Evolutionary conservation across 2,797 vertebrate genomes (phyloP), one percentile per base, ranked within the genome.

Genomic region (Tinamus major): DNA sequence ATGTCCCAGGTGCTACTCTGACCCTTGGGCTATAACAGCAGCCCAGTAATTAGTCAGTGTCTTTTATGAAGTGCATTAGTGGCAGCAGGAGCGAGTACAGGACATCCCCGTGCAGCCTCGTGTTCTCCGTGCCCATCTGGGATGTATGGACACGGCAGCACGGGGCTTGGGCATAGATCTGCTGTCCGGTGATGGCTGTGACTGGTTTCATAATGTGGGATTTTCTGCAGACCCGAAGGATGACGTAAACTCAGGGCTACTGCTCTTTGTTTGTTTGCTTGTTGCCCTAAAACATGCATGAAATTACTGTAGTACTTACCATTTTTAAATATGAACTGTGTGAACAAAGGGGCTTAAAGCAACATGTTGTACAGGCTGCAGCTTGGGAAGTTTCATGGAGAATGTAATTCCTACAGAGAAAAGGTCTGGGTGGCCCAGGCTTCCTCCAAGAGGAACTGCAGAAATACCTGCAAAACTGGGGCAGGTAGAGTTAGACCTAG

Each of bases 401-500:
- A 41, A 84, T 96, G 93, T 96, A 97, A 95, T 97, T 96, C 93
- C 97, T 98, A 97, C 97, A 98, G 95, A 98, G 95, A 96, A 92
- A 94, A 97, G 96, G 97, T 98, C 97, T 97, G 97, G 97, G 98
- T 97, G 96, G 98, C 97, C 97, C 98, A 98, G 98, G 96, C 97
- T 71, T 21, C 27, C 23, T 69, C 56, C 78, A 63, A 75, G 65
- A 69, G 58, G 84, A 90, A 16, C 33, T 53, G 42, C 3, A 4
- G 41, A 59, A 41, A 13, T 51, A 11, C 80, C 23, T 62, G 53
- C 80, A 56, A 49, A 85, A 20, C 59, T 63, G 42, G 64, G 56
- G 67, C 33, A 64, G 29, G 81, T 61, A 44, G 61, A 61, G 17
- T 70, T 67, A 33, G 76, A 51, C 33, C 35, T 85, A 67, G 17